Evolutionary conservation across 1,140 invertebrate genomes (phyloP).

Genomic region (Pristionchus pacificus): DNA sequence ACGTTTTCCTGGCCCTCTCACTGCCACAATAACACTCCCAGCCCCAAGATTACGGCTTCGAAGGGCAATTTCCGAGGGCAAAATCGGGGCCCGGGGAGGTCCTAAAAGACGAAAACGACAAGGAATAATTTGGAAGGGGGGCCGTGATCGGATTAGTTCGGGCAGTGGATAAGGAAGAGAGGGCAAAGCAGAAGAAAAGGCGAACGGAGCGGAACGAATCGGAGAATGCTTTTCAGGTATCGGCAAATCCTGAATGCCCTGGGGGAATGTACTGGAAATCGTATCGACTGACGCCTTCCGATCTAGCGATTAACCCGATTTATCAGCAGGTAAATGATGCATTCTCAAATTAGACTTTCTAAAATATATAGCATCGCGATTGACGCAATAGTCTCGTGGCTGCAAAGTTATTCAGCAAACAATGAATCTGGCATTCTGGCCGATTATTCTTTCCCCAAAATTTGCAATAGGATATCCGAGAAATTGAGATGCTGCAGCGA

Average conservation of each 20-base stretch:
- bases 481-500: background rate
- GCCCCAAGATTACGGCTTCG: too few species aligned
- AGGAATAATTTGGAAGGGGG: too few species aligned
- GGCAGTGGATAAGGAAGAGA: too few species aligned
- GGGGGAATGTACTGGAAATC: constrained; percentile 42
- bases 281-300: constrained; percentile 69
- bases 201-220: too few species aligned
- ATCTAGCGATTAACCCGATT: constrained; percentile 76
- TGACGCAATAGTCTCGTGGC: background rate
- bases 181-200: too few species aligned
- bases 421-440: too few species aligned
- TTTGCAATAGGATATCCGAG: background rate
- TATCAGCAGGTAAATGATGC: constrained; percentile 51
- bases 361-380: background rate
- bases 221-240: constrained; percentile 18
- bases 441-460: background rate
- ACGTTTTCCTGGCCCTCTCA: background rate
- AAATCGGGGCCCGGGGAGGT: too few species aligned
- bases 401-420: too few species aligned
- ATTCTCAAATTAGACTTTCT: background rate
- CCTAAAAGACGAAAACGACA: too few species aligned
- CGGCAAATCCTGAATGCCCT: constrained; percentile 30
- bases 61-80: too few species aligned
- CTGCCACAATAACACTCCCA: too few species aligned
- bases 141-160: too few species aligned